Percentiles rank a stretch among this genome's conserved stretches.
phyloP scores from a whole-genome alignment of 2,888 invertebrate species.

The Altica lythri region DNA sequence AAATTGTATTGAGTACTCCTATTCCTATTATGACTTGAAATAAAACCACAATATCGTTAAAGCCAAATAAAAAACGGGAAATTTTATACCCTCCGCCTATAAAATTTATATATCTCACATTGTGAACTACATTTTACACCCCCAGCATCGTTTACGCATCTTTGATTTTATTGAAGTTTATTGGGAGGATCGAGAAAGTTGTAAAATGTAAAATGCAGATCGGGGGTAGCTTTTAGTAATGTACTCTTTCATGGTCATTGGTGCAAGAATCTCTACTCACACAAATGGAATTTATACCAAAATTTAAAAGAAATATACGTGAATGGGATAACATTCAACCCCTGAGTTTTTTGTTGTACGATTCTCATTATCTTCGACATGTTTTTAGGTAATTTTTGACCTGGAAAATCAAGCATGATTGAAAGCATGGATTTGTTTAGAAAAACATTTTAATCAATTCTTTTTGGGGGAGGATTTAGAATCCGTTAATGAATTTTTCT shows the following conservation, averaged over 20 bases:
- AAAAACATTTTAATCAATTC: no score
- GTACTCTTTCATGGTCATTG: constrained; percentile 9
- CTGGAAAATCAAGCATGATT: no score
- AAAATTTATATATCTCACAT: constrained; percentile 14
- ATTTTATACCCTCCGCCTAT: constrained; percentile 2
- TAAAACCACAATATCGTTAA: no score
- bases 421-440: no score
- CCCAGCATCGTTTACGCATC: constrained; percentile 16
- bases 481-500: no score
- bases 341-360: not conserved
- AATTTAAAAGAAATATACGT: constrained; percentile 6
- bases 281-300: not conserved
- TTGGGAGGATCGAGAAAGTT: constrained; percentile 11
- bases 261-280: not conserved
- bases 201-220: constrained; percentile 13
- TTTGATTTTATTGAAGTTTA: constrained; percentile 22
- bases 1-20: no score
- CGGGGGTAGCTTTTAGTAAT: constrained; percentile 8
- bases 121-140: constrained; percentile 18
- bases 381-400: not conserved
- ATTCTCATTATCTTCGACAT: not conserved
- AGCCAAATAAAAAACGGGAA: no score
- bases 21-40: no score
- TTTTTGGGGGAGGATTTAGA: no score
- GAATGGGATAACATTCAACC: constrained; percentile 2